Percentiles rank a stretch among this genome's conserved stretches.
These are phyloP conservation scores for Sebastes itinus DNA, from an alignment of 2,797 vertebrate species.

Conservation along the genomic window DNA sequence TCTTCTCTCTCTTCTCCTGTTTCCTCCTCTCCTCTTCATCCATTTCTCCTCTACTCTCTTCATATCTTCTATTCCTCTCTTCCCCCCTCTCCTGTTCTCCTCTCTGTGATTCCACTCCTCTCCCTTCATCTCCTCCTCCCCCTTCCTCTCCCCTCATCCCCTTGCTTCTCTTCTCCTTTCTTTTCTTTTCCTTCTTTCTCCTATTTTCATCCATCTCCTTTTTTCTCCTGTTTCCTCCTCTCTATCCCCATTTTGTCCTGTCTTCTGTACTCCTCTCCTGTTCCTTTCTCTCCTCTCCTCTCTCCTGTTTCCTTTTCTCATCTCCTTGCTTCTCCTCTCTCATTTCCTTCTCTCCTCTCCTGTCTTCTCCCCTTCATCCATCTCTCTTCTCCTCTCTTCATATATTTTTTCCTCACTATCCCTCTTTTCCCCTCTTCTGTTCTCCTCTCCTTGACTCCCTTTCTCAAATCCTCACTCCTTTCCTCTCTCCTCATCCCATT, in stretches of 20 bases:
- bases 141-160: neutral
- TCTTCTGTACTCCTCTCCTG: neutral
- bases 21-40: neutral
- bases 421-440: neutral
- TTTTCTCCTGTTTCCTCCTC: slow-evolving; percentile 2
- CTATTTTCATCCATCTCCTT: neutral
- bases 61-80: neutral
- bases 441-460: neutral
- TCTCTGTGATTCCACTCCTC: too few species aligned
- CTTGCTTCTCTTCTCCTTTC: neutral
- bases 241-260: neutral
- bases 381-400: neutral
- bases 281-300: neutral
- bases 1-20: neutral
- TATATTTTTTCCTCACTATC: neutral
- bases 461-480: neutral
- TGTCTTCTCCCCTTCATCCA: neutral
- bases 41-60: neutral
- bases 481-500: neutral
- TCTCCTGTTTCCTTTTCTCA: neutral
- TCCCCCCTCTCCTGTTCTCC: too few species aligned
- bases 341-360: neutral
- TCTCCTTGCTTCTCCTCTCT: neutral
- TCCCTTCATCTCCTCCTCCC: neutral
- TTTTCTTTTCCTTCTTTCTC: neutral